Evolutionary conservation across 2,888 invertebrate genomes (phyloP), one percentile per base, ranked within the genome.

Genomic region (Sminthurides aquaticus): DNA sequence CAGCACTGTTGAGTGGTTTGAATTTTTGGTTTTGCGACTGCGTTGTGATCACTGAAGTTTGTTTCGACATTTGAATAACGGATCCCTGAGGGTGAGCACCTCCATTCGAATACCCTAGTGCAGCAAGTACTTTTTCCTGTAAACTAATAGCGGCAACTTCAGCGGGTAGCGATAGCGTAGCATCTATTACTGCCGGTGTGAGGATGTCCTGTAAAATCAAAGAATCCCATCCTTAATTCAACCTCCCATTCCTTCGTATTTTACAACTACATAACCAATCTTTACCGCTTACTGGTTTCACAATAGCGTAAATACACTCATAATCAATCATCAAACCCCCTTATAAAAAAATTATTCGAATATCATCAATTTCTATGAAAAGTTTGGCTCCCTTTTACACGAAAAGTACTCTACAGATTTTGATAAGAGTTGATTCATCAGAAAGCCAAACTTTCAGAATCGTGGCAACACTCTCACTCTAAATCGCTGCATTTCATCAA

Each of bases 51-150:
- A 69, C 65, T 15, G 68, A 59, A 27, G 67, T 60, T 8, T 68
- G 66, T 48, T 62, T 65, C 49, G 62, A 57, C 26, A 63, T 60
- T 34, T 65, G 49, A 62, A 54, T 62, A 20, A 58, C 52, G 34
- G 66, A 66, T n/a, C 56, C 27, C 22, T 56, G 25, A 55, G 25
- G 3, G n/a, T n/a, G n/a, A 55, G 55, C 22, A 11, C 65, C 82
- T n/a, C n/a, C n/a, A n/a, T n/a, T n/a, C n/a, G n/a, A n/a, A 66
- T 81, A 84, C 68, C 82, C 86, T 66, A 89, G 79, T 18, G 89
- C 89, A 18, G 89, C 87, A 78, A 90, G 91, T 0, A 92, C 91
- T 79, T 91, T 91, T 77, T 91, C 90, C 76, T 92, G 92, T n/a
- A 93, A 80, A 68, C 91, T 82, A 1, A 89, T 86, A 0, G 90